Base-by-base conservation (phyloP, 2,797 vertebrate genomes). In the Darevskia nairensis region DNA sequence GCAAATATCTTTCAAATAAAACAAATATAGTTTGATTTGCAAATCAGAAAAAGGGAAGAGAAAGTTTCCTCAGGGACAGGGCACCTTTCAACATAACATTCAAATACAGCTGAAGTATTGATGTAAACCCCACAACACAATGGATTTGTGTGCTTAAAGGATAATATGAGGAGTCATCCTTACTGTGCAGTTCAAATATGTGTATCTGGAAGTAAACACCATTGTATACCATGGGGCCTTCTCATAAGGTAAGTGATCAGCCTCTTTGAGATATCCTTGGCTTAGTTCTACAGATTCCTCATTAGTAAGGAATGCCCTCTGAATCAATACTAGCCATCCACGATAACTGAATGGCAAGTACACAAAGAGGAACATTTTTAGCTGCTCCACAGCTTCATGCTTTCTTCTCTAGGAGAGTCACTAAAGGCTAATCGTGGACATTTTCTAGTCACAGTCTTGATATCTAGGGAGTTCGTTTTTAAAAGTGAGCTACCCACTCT, bases 81-180 rank as follows among this genome's bases (percentile, higher is more conserved):
- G 23, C 23, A 64, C 3, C 13, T 74, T 29, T 44, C 77, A 44
- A 5, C 13, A 4, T 25, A 74, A 23, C 27, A 44, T 61, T 41
- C 29, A 81, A 72, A 44, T 27, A 39, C 32, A 11, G 19, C 19
- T 74, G 5, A 32, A 71, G 21, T 21, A 4, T 0, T 0, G 11
- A 61, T 44, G 7, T 0, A 0, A 71, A 55, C 27, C 39, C 32
- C n/a, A n/a, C n/a, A 39, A 66, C 1, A 50, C 46, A 50, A 44
- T 17, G 68, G 6, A 3, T 1, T 39, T 61, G 21, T 39, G 32
- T 35, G 21, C 32, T n/a, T 50, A 46, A 35, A 35, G 35, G 35
- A 35, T 35, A 35, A 35, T 35, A 35, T 35, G 35, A 35, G 35
- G 35, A 35, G 35, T 80, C 8, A 32, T 61, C 78, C 19, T 61